These are phyloP conservation scores for Drosophila ustulata DNA, from an alignment of 2,888 invertebrate genomes.

Conservation along the genomic window DNA sequence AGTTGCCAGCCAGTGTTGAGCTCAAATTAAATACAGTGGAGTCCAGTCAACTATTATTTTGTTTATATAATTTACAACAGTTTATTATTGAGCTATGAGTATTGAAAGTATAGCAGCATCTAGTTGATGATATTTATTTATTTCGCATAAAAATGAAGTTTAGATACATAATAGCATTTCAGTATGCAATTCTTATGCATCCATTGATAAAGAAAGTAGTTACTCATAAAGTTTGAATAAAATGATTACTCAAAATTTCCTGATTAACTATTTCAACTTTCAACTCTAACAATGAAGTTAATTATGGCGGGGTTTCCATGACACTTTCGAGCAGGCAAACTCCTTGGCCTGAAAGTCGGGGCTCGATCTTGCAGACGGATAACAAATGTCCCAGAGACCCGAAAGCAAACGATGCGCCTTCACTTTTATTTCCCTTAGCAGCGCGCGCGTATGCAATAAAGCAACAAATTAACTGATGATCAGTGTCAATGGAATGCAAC, in stretches of 20 bases:
- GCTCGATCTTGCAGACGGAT: slow-evolving; percentile 58
- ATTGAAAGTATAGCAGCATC: no score
- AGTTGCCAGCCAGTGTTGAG: slow-evolving; percentile 8
- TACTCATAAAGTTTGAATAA: neutral
- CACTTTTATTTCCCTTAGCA: slow-evolving; percentile 71
- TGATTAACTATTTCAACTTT: neutral
- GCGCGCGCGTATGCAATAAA: slow-evolving; percentile 62
- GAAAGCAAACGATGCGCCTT: slow-evolving; percentile 81
- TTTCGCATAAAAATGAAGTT: no score
- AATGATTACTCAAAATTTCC: neutral
- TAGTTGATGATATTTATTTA: no score
- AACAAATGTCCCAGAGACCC: slow-evolving; percentile 83
- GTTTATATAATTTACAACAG: no score
- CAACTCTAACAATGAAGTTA: slow-evolving; percentile 31
- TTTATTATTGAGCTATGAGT: no score
- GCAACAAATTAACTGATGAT: slow-evolving; percentile 83
- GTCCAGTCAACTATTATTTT: no score
- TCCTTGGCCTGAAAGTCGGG: slow-evolving; percentile 31
- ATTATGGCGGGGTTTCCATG: neutral
- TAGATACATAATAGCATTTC: no score
- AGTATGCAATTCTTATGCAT: neutral
- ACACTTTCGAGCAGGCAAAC: slow-evolving; percentile 7
- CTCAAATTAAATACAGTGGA: neutral
- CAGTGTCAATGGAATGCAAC: slow-evolving; percentile 84
- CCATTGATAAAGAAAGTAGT: neutral